Conservation (phyloP, 2,797 vertebrate genomes). For the Catamblyrhynchus diadema region DNA sequence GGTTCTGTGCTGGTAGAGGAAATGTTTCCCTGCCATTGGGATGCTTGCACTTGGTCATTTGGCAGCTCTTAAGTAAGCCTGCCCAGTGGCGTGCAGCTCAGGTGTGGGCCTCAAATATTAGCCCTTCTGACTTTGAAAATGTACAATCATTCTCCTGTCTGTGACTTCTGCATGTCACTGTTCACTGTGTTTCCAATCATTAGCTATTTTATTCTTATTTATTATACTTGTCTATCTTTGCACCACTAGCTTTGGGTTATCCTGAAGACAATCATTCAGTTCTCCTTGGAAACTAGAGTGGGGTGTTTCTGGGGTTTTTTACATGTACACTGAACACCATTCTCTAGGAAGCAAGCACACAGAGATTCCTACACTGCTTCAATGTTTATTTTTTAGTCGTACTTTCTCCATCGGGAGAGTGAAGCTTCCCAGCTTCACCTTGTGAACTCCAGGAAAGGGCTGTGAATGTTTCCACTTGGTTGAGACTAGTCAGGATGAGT, state of each 20-base stretch:
- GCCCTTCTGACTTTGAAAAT: background rate
- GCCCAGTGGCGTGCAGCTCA: background rate
- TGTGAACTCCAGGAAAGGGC: background rate
- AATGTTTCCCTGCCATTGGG: background rate
- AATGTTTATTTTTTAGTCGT: background rate
- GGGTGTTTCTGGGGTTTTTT: background rate
- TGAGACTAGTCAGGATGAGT: rapidly evolving
- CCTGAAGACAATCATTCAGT: background rate
- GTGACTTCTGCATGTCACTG: background rate
- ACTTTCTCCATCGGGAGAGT: background rate
- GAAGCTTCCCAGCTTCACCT: background rate
- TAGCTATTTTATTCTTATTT: background rate
- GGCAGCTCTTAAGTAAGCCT: background rate
- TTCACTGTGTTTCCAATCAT: background rate
- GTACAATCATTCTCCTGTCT: background rate
- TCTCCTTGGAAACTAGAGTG: background rate
- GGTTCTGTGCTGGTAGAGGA: background rate
- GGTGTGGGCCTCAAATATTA: background rate
- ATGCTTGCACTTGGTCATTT: background rate
- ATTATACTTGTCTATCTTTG: background rate
- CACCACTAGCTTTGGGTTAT: background rate
- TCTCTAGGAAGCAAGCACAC: background rate
- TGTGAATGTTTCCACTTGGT: background rate
- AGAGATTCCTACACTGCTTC: background rate
- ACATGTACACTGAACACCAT: rapidly evolving